These are phyloP conservation scores for Gadus chalcogrammus DNA, from an alignment of 2,113 vertebrate species.

Conservation along the genomic window DNA sequence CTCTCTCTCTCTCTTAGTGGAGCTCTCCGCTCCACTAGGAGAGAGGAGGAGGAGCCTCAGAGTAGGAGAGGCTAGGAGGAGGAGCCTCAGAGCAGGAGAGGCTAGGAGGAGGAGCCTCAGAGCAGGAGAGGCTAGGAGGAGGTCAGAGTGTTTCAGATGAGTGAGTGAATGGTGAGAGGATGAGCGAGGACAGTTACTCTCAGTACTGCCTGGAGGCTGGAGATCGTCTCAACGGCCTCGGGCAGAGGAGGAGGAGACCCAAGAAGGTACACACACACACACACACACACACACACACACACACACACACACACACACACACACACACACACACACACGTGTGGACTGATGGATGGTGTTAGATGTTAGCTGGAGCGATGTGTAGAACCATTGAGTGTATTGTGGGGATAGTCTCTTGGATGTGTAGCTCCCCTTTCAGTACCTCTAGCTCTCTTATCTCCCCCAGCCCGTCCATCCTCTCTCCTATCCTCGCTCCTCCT, in stretches of 20 bases:
- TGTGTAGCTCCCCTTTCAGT: too few relatives aligned
- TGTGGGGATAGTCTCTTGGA: too few relatives aligned
- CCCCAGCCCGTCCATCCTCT: too few relatives aligned
- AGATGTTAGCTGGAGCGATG: too few relatives aligned
- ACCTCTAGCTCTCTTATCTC: too few relatives aligned
- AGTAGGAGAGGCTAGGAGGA: neutral
- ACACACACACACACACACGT: neutral
- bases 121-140: slow-evolving; percentile 15
- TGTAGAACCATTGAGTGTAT: too few relatives aligned
- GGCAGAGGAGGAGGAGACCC: slow-evolving; percentile 83
- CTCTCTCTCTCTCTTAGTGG: slow-evolving; percentile 17
- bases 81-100: slow-evolving; percentile 7
- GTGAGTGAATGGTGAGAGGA: slow-evolving; percentile 26
- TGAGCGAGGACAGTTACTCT: slow-evolving; percentile 76
- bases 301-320: neutral
- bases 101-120: slow-evolving; percentile 1
- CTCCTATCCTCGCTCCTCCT: too few relatives aligned
- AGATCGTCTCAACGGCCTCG: slow-evolving; percentile 84
- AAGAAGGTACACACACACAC: slow-evolving; percentile 80
- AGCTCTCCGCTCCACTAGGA: slow-evolving; percentile 41
- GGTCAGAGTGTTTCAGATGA: slow-evolving; percentile 11
- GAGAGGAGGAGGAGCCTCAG: neutral
- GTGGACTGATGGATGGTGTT: too few relatives aligned
- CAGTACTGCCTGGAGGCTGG: slow-evolving; percentile 84
- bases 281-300: neutral